Evolutionary conservation across 2,113 vertebrate species (phyloP).

Genomic region (Malaclemys terrapin): DNA sequence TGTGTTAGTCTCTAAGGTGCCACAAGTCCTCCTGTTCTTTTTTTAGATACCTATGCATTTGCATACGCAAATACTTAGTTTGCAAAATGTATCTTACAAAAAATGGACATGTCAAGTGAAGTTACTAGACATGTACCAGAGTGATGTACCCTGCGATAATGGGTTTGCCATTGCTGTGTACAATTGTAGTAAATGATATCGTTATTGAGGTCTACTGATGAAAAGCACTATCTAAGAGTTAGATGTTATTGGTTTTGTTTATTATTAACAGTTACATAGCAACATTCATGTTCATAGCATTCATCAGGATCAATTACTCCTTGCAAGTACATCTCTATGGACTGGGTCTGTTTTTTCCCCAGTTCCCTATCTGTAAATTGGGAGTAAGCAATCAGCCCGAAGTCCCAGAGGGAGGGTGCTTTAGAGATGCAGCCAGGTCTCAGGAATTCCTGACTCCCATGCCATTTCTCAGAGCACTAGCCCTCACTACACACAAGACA

Average conservation of each 20-base stretch:
- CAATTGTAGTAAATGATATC: neutral
- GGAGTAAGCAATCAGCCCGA: neutral
- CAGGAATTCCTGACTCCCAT: neutral
- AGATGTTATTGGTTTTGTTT: neutral
- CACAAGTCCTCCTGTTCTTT: no score
- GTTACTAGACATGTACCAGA: neutral
- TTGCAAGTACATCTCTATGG: slow-evolving; percentile 1
- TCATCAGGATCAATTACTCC: neutral
- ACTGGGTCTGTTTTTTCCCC: neutral
- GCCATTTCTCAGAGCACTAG: rapidly evolving
- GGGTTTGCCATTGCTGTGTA: neutral
- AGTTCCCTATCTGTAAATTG: rapidly evolving
- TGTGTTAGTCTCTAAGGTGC: no score
- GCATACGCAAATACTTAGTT: slow-evolving; percentile 59
- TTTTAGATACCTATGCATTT: slow-evolving; percentile 49
- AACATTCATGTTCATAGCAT: neutral
- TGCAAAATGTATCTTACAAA: slow-evolving; percentile 42
- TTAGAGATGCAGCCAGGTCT: rapidly evolving
- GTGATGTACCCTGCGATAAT: rapidly evolving
- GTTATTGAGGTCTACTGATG: neutral
- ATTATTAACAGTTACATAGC: neutral
- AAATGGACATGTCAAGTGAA: slow-evolving; percentile 23
- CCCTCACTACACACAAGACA: rapidly evolving
- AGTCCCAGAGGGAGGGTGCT: neutral
- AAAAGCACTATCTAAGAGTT: neutral